Percentiles rank a stretch among this genome's conserved stretches.
Evolutionary conservation across 1,140 invertebrate genomes (phyloP).

Genomic region (Campoletis sonorensis): DNA sequence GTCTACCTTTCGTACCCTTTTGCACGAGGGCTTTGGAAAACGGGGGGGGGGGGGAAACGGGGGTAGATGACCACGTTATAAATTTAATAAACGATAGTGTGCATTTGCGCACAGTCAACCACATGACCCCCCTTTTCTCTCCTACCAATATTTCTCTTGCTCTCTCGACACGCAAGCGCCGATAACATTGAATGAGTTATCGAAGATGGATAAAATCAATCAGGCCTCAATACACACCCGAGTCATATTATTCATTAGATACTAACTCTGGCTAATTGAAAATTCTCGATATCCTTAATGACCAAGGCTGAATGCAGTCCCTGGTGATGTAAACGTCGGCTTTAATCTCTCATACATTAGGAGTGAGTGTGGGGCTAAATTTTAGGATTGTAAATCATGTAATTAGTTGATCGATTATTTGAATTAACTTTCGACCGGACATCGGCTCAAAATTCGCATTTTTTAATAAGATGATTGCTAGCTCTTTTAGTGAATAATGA

Average conservation of each 20-base stretch:
- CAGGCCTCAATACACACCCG: background rate
- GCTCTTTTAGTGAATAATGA: too few relatives aligned
- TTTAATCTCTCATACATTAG: background rate
- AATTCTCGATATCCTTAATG: background rate
- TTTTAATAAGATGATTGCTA: too few relatives aligned
- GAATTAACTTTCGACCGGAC: too few relatives aligned
- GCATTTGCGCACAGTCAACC: constrained; percentile 9
- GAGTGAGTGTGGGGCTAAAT: too few relatives aligned
- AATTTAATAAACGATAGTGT: constrained; percentile 34
- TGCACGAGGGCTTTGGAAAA: background rate
- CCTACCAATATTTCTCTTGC: background rate
- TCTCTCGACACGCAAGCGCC: background rate
- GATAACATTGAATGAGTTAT: constrained; percentile 7
- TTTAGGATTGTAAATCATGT: too few relatives aligned
- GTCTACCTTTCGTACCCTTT: background rate
- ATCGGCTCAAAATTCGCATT: too few relatives aligned
- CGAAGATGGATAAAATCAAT: constrained; percentile 23
- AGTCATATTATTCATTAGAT: background rate
- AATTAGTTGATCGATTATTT: too few relatives aligned
- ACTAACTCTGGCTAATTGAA: background rate
- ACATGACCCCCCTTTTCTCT: background rate
- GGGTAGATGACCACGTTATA: constrained; percentile 36
- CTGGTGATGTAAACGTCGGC: background rate
- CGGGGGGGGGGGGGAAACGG: background rate
- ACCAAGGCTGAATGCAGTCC: background rate